Base-by-base conservation (phyloP, 2,797 vertebrate genomes). In the Epinephelus coioides region DNA sequence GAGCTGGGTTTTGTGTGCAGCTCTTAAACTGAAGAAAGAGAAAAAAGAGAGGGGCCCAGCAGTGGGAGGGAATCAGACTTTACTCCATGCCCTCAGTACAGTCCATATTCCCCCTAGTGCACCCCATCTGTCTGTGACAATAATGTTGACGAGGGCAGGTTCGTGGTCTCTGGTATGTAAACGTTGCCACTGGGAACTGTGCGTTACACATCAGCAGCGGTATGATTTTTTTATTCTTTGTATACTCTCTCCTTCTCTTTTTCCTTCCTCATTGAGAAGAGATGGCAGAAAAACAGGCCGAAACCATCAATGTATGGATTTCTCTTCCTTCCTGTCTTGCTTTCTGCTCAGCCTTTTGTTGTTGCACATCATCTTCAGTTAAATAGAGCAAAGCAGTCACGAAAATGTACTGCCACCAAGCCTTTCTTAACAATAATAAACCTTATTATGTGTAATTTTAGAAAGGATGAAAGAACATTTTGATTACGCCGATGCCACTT, bases 1-100 rank as follows among this genome's bases (percentile, higher is more conserved):
- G 81, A 93, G 88, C 85, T 44, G 70, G 83, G 68, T 91, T 94
- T 94, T 95, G 91, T 94, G 78, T 88, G 84, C 79, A 66, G 82
- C 90, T 86, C 82, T 87, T 78, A 89, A 91, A 90, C 62, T 50
- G 83, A 80, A 90, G 88, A 89, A 88, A 84, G 85, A 75, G 81
- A 67, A 46, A 43, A 63, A 47, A 72, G 69, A 84, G 83, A 86
- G 88, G 86, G 93, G 89, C 91, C 90, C 89, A 75, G 87, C 21
- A 17, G 74, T 18, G 79, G 91, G 91, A 88, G 85, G 69, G 81
- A 87, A 53, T 86, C 82, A 62, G 82, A 78, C 82, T 81, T 84
- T 80, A 34, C 78, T 84, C 71, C 67, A 12, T 86, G 69, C 81
- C 85, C 85, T 87, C 47, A 0, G 83, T 82, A 84, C 86, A 69